phyloP scores from a whole-genome alignment of 2,888 invertebrate species.

The Tiliacea citrago region DNA sequence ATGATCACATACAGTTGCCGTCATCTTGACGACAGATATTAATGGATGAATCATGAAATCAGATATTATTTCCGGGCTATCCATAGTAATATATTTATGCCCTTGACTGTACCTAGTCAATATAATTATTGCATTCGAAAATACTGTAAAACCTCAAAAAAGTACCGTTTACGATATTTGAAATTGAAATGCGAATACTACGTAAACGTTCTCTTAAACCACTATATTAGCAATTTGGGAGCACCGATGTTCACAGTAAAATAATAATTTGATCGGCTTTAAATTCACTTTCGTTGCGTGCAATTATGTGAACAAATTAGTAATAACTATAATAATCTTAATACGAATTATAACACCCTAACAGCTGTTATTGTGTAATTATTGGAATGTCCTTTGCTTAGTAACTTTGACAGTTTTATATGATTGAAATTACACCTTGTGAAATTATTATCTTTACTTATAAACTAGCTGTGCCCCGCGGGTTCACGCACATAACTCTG shows the following conservation, averaged over 20 bases:
- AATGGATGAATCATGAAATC: not conserved
- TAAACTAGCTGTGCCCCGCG: too few relatives aligned
- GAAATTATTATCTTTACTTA: too few relatives aligned
- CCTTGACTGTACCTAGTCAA: not conserved
- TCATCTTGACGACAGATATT: not conserved
- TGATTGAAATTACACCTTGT: not conserved
- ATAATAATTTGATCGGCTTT: conserved; percentile 17
- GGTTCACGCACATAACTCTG: too few relatives aligned
- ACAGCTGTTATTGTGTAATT: conserved; percentile 15
- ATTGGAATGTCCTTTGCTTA: conserved; percentile 12
- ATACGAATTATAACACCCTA: conserved; percentile 25
- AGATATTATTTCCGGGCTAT: not conserved
- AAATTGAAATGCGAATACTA: not conserved
- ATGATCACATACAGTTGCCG: not conserved
- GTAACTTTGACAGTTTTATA: conserved; percentile 11
- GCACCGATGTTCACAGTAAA: conserved; percentile 31
- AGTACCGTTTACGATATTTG: not conserved
- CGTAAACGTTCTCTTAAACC: not conserved
- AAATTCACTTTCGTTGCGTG: conserved; percentile 19
- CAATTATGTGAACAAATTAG: conserved; percentile 32
- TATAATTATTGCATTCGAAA: not conserved
- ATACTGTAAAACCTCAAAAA: not conserved
- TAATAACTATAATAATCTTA: conserved; percentile 16
- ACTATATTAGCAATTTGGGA: conserved; percentile 12
- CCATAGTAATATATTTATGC: not conserved